Evolutionary conservation across 64 coral and sea anemone species (phyloP), one percentile per base, ranked within the genome.

Genomic region (Pocillopora damicornis): DNA sequence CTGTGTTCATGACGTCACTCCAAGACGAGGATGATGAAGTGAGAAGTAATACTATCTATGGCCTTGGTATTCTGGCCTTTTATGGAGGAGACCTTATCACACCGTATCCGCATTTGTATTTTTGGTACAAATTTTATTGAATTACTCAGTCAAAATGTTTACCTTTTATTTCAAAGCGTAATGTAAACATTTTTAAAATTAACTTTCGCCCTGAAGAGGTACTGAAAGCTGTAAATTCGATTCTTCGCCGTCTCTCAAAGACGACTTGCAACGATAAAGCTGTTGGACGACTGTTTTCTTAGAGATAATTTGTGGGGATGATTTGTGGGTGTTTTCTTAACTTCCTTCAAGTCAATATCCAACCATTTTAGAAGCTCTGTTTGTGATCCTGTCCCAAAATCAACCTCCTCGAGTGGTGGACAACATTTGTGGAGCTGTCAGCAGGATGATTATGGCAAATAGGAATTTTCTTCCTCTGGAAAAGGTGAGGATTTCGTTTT

Each of bases 371-470:
- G 97, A 99, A 81, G 59, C 90, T 2, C 65, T 99, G 37, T 93
- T 99, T 76, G 76, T 68, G 14, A 59, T 95, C 35, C 62, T 95
- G 42, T 81, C 88, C 60, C 75, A 79, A 9, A 86, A 95, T 60
- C 90, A 95, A 71, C 88, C 93, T 61, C 35, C 88, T 36, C 86
- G 91, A 42, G 79, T 95, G 1, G 93, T 95, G 15, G 97, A 99
- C 74, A 99, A 99, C 59, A 76, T 99, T 16, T 99, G 97, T 90
- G 91, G 93, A 80, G 93, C 97, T 13, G 93, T 99, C 25, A 89
- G 97, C 63, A 88, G 97, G 12, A 95, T 99, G 97, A 88, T 99
- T 4, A 92, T 92, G 90, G 60, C 97, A 0, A 93, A 95, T 60
- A 87, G 79, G n/a, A 79, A 79, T 76, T 88, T 91, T 61, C 66